These are phyloP conservation scores for Neocloeon triangulifer DNA, from an alignment of 1,140 invertebrate species.

Conservation along the genomic window DNA sequence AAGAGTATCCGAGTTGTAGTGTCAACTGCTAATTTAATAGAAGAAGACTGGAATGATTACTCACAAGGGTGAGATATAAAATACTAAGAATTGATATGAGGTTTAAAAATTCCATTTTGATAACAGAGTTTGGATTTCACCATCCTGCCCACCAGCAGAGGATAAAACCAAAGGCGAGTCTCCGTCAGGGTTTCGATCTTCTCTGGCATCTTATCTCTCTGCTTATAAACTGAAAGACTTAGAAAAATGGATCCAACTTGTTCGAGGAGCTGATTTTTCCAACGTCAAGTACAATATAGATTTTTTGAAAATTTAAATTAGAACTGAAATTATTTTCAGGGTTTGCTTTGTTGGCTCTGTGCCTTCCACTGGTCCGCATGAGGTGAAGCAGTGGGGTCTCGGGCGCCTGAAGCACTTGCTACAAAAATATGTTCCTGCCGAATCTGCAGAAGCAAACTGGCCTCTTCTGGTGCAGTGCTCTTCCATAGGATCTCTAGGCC, in stretches of 20 bases:
- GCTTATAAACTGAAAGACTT: slow-evolving; percentile 46
- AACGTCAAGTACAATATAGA: slow-evolving; percentile 40
- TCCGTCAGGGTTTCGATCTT: slow-evolving; percentile 26
- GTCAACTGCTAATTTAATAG: slow-evolving; percentile 79
- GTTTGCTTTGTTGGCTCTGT: slow-evolving; percentile 68
- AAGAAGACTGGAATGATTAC: slow-evolving; percentile 79
- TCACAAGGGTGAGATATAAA: slow-evolving; percentile 54
- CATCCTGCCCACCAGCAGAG: background rate
- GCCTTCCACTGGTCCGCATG: slow-evolving; percentile 40
- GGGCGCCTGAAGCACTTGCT: slow-evolving; percentile 38
- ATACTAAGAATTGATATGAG: background rate
- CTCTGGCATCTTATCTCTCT: slow-evolving; percentile 42
- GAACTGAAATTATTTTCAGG: slow-evolving; percentile 18
- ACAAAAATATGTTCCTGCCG: slow-evolving; percentile 29
- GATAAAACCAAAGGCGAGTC: background rate
- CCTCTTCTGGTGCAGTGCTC: slow-evolving; percentile 64
- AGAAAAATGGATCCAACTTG: slow-evolving; percentile 45
- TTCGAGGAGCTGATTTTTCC: slow-evolving; percentile 55
- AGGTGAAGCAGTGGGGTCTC: slow-evolving; percentile 42
- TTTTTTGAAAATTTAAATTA: background rate
- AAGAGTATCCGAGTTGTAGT: slow-evolving; percentile 62
- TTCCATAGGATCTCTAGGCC: slow-evolving; percentile 69
- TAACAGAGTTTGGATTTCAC: background rate
- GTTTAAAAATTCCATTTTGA: background rate
- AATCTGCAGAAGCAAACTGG: slow-evolving; percentile 29